Base-by-base conservation (phyloP, 92 coral and sea anemone species). In the Chrysogorgia sp. region DNA sequence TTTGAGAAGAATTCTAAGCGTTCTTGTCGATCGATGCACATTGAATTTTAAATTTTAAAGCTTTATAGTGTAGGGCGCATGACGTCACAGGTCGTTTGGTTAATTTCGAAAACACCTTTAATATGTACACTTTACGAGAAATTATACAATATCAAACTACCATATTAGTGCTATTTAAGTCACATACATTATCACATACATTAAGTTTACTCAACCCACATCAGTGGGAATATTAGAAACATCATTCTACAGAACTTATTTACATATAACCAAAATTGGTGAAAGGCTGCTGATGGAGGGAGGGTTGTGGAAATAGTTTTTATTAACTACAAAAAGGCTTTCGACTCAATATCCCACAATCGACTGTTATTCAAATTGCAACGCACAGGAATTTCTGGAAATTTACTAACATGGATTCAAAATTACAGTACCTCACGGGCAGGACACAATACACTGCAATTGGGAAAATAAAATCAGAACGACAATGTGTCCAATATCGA, bases 191-290 rank as follows among this genome's bases (percentile, higher is more conserved):
- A n/a, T n/a, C n/a, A n/a, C n/a, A n/a, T n/a, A n/a, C n/a, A n/a
- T n/a, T n/a, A 4, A 29, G 43, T 31, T 32, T 80, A 58, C 83
- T 86, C 10, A 71, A 57, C 40, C 33, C 63, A 55, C 40, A 71
- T 17, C 88, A 84, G 53, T 80, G 88, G 85, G 88, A 81, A n/a
- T 77, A 84, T 43, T 69, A 59, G 58, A 77, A 77, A 40, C 79
- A 75, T 45, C 63, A 84, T 26, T 85, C 84, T 10, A 71, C 85
- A 13, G 85, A 79, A 28, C 77, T 8, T 29, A 82, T 63, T 56
- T 71, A 28, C 84, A 86, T 25, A 29, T 82, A 64, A 82, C 90
- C 29, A 82, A 59, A 86, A 22, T 37, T 86, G 89, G 89, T 72
- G 85, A 21, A 22, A 30, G 41, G 76, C 82, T 45, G 32, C 64